These are phyloP conservation scores for Ctenopoma multispine DNA, from an alignment of 2,797 vertebrate species.

Conservation along the genomic window DNA sequence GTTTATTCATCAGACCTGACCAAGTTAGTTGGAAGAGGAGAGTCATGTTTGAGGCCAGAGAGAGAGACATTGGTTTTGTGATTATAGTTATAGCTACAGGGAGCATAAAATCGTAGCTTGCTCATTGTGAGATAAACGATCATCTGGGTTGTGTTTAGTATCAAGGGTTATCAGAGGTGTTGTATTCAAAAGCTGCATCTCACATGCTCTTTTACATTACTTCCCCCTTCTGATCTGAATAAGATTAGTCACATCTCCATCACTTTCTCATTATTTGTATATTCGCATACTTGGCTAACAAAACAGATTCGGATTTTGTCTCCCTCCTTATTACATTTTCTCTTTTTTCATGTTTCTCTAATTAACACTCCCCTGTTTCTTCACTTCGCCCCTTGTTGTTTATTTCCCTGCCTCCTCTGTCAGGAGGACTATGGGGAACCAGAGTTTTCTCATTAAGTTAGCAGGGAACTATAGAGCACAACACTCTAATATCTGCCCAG, in stretches of 20 bases:
- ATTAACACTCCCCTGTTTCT: conserved; percentile 42
- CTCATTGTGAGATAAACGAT: neutral
- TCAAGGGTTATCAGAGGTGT: neutral
- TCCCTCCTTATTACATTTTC: conserved; percentile 6
- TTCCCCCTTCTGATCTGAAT: conserved; percentile 4
- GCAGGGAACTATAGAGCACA: conserved; percentile 52
- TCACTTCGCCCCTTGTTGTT: conserved; percentile 23
- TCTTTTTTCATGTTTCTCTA: conserved; percentile 22
- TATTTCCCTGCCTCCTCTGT: conserved; percentile 47
- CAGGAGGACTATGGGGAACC: conserved; percentile 51
- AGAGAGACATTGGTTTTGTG: conserved; percentile 11
- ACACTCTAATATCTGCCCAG: conserved; percentile 75
- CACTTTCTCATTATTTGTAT: neutral
- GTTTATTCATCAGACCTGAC: conserved; percentile 79
- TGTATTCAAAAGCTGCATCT: neutral
- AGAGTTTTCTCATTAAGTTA: conserved; percentile 75
- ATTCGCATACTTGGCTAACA: too few relatives aligned
- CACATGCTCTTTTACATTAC: neutral
- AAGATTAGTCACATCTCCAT: neutral
- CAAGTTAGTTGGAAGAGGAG: conserved; percentile 57
- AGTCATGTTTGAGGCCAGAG: conserved; percentile 36
- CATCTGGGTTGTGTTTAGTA: neutral
- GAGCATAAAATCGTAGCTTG: neutral
- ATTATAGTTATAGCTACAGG: neutral
- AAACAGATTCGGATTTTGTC: neutral